A percentile compares a stretch with the other conserved stretches of the same genome.
phyloP scores from a whole-genome alignment of 2,888 invertebrate species.

The Hydrotaea cyrtoneurina region DNA sequence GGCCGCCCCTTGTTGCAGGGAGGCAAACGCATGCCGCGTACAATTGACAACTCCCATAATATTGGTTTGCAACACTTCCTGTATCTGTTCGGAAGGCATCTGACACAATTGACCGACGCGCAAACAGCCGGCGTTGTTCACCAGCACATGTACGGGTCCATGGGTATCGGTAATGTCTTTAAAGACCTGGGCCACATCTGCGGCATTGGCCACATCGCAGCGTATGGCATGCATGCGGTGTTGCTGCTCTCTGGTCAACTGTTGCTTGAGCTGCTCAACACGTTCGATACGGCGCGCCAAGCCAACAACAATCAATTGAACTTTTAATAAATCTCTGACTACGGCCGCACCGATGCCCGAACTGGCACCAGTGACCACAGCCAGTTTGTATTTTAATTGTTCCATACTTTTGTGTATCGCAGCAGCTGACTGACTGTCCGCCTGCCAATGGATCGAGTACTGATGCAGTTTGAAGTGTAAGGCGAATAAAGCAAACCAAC shows the following conservation, averaged over 20 bases:
- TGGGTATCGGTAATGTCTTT: constrained; percentile 80
- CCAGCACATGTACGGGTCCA: constrained; percentile 82
- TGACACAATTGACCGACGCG: constrained; percentile 68
- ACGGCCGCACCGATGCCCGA: constrained; percentile 83
- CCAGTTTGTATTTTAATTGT: constrained; percentile 82
- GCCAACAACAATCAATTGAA: constrained; percentile 82
- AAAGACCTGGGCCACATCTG: constrained; percentile 82
- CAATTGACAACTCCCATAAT: constrained; percentile 80
- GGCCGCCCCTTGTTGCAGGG: constrained; percentile 77
- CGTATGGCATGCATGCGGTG: constrained; percentile 66
- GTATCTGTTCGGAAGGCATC: constrained; percentile 72
- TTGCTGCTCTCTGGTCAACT: constrained; percentile 60
- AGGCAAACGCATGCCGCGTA: constrained; percentile 80
- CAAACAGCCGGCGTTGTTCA: constrained; percentile 83
- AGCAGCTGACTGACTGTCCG: not conserved
- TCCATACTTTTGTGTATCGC: constrained; percentile 74
- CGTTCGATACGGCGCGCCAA: constrained; percentile 81
- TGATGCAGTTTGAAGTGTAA: constrained; percentile 30
- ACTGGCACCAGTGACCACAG: constrained; percentile 84
- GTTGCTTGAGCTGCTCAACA: constrained; percentile 67
- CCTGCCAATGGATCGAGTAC: not conserved
- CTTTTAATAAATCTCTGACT: constrained; percentile 79
- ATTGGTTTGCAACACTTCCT: constrained; percentile 80
- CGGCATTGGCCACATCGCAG: constrained; percentile 81
- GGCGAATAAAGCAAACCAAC: not conserved